Base-by-base conservation (phyloP, 2,113 vertebrate genomes). In the Halichoerus grypus region DNA sequence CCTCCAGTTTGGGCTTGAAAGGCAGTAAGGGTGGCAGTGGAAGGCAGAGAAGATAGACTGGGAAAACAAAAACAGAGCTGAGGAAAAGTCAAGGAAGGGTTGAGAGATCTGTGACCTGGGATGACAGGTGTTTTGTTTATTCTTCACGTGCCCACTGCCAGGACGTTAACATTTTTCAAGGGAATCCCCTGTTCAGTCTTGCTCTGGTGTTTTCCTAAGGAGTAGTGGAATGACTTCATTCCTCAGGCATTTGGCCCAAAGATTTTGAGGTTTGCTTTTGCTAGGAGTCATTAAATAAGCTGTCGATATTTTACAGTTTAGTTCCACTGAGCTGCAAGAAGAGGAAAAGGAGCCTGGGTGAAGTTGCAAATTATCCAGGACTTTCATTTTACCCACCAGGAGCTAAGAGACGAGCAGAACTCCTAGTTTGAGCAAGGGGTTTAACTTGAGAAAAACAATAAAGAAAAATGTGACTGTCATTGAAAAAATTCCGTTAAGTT, bases 231-330 rank as follows among this genome's bases (percentile, higher is more conserved):
- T 89, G 86, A 36, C 65, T 79, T 95, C 46, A 91, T 55, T 67
- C 51, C 14, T 88, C 49, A 82, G 97, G 92, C 88, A 93, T 76
- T 88, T 61, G 84, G 36, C 61, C 59, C 80, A 77, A 81, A 81
- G 4, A 12, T 74, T 95, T 51, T 91, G 76, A 93, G 76, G 65
- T 88, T 97, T 95, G 51, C 31, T 92, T 94, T 95, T 61, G 84
- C 74, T 84, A 5, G 31, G 10, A 49, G 94, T 87, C 36, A 85
- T 80, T 86, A 77, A 87, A 88, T 71, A 90, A 82, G 16, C 46
- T 49, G 21, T 61, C 51, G 65, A 14, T 79, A 36, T 84, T 89
- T 61, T 55, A 57, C 65, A 63, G 51, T 24, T 84, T 49, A 21
- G 42, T 77, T 84, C 74, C 16, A 53, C 31, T 61, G 53, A 90